Evolutionary conservation across 2,888 invertebrate genomes (phyloP).

Genomic region (Sussaba pulchella): DNA sequence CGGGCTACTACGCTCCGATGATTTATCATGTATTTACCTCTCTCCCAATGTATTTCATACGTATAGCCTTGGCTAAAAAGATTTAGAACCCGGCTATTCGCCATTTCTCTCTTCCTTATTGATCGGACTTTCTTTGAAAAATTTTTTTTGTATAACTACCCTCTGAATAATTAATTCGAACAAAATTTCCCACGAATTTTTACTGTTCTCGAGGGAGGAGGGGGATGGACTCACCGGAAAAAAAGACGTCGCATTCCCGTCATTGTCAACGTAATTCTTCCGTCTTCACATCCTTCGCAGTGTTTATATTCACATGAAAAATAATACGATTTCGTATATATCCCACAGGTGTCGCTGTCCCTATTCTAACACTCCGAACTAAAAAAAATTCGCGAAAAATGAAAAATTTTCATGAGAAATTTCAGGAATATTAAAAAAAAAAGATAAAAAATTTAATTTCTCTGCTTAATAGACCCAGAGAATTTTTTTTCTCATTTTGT

Average conservation of each 20-base stretch:
- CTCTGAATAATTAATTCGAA: conserved; percentile 9
- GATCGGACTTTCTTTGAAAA: neutral
- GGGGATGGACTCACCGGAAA: conserved; percentile 61
- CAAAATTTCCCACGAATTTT: conserved; percentile 9
- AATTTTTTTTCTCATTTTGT: too few species aligned
- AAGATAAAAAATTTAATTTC: too few species aligned
- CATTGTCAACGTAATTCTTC: conserved; percentile 41
- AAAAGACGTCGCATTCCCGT: conserved; percentile 63
- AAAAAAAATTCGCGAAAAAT: too few species aligned
- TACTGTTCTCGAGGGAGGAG: neutral
- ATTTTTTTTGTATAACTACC: neutral
- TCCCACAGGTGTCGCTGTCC: too few species aligned
- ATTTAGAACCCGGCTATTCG: conserved; percentile 39
- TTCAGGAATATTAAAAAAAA: too few species aligned
- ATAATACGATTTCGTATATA: neutral
- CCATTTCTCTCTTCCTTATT: neutral
- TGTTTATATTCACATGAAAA: conserved; percentile 7
- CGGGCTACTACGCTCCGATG: conserved; percentile 55
- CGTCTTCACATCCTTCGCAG: conserved; percentile 50
- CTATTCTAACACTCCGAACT: too few species aligned
- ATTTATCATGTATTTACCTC: conserved; percentile 58
- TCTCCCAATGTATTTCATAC: conserved; percentile 46
- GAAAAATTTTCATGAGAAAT: too few species aligned
- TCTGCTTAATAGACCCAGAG: too few species aligned
- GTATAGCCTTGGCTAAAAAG: conserved; percentile 31